A percentile compares a stretch with the other conserved stretches of the same genome.
These are phyloP conservation scores for Cactoblastis cactorum DNA, from an alignment of 2,888 invertebrate species.

Conservation along the genomic window DNA sequence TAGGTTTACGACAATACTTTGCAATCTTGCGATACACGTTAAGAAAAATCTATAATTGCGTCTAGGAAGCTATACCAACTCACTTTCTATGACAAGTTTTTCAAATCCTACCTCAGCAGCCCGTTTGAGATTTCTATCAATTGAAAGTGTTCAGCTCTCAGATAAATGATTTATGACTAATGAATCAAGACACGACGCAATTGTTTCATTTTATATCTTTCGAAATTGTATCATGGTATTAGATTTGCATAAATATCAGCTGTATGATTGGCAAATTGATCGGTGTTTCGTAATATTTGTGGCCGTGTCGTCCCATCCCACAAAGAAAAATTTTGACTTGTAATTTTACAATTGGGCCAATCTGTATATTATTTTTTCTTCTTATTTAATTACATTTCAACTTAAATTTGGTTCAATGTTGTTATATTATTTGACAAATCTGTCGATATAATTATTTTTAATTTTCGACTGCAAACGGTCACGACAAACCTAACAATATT, in stretches of 20 bases:
- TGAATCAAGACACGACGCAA: constrained; percentile 29
- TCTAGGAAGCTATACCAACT: constrained; percentile 5
- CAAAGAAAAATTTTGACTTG: too few species aligned
- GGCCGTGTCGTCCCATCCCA: too few species aligned
- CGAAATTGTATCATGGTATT: constrained; percentile 25
- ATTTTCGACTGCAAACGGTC: too few species aligned
- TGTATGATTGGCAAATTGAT: background rate
- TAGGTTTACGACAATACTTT: constrained; percentile 2
- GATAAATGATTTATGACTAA: constrained; percentile 40
- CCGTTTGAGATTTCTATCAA: constrained; percentile 9
- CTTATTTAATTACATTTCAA: too few species aligned
- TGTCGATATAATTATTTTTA: too few species aligned
- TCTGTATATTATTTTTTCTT: too few species aligned
- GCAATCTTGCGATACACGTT: background rate
- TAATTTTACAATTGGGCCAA: too few species aligned
- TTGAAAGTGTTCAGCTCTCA: constrained; percentile 37
- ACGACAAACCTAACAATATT: too few species aligned
- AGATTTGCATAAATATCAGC: constrained; percentile 15
- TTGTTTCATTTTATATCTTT: constrained; percentile 27
- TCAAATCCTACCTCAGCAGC: background rate
- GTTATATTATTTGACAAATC: too few species aligned
- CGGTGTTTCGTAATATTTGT: background rate
- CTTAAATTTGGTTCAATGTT: too few species aligned
- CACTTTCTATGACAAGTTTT: constrained; percentile 13
- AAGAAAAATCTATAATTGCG: constrained; percentile 7